Base-by-base conservation (phyloP, 2,797 vertebrate genomes). In the Platalea minor region DNA sequence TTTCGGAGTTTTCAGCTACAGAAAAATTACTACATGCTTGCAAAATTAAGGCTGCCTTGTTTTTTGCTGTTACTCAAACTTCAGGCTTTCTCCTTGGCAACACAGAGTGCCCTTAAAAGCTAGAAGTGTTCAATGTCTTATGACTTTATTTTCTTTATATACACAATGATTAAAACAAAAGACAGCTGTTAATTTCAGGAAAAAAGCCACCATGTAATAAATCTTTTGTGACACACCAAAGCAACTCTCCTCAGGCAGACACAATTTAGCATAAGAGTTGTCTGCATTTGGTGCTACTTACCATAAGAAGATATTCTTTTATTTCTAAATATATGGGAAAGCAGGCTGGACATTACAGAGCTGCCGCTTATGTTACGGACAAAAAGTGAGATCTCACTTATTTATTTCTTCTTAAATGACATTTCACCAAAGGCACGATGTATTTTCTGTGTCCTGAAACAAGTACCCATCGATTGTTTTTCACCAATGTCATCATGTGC, bases 141-240 rank as follows among this genome's bases (percentile, higher is more conserved):
- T 67, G 96, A 93, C 64, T 81, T 93, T 95, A 77, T 73, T 96
- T 85, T 93, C 72, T 51, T 87, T 91, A 56, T 51, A 89, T 80
- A 93, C 78, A 93, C 92, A 93, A 85, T 92, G 80, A 88, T 76
- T 91, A 61, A 91, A 96, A 95, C 69, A 96, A 87, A 96, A 93
- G 89, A 84, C 94, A 93, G 89, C 37, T 93, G 91, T 94, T 94
- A 79, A 88, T 86, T 84, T 92, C 85, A 69, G 64, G 72, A 73
- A 69, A 85, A 74, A 76, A 64, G 10, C 53, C 51, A 72, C 33
- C n/a, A 68, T 15, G 39, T 35, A 86, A 92, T 93, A 91, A 85
- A 96, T 97, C 86, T 91, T 88, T 56, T 67, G 45, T 59, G 77
- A 57, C 19, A 31, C 68, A 69, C 46, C 39, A 78, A 87, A 89